Evolutionary conservation across 2,888 invertebrate species (phyloP).

Genomic region (Epinotia bilunana): DNA sequence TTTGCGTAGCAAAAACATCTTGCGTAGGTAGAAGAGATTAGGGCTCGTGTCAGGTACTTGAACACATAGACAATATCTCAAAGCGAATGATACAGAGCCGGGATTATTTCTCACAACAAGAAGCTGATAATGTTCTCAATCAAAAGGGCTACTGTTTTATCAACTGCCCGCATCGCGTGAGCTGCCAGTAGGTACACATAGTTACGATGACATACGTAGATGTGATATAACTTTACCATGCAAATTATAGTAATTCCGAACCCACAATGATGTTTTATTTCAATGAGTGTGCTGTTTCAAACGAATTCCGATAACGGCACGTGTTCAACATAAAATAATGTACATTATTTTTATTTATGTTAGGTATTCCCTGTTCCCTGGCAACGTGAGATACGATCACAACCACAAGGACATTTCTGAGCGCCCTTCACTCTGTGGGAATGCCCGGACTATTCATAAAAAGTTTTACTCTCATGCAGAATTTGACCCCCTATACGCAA

Average conservation of each 20-base stretch:
- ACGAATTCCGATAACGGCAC: constrained; percentile 6
- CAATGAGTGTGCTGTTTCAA: constrained; percentile 25
- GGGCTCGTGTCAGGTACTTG: background rate
- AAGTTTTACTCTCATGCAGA: background rate
- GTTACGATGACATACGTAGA: background rate
- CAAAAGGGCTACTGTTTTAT: constrained; percentile 7
- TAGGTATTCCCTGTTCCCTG: background rate
- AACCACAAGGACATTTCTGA: background rate
- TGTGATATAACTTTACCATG: background rate
- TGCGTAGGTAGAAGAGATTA: background rate
- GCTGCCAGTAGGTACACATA: background rate
- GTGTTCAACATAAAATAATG: background rate
- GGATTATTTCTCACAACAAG: background rate
- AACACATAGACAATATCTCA: background rate
- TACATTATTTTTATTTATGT: background rate
- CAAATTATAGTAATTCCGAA: constrained; percentile 27
- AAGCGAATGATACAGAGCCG: background rate
- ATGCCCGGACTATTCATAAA: background rate
- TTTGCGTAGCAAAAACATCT: background rate
- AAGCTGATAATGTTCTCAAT: constrained; percentile 11
- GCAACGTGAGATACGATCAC: background rate
- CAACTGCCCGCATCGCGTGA: background rate
- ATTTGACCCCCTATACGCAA: background rate
- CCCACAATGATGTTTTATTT: constrained; percentile 1
- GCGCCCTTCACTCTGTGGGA: constrained; percentile 1